Percentiles rank a stretch among this genome's conserved stretches.
Conservation (phyloP, 2,888 invertebrate species). For the Xestoiulus laeticollis region DNA sequence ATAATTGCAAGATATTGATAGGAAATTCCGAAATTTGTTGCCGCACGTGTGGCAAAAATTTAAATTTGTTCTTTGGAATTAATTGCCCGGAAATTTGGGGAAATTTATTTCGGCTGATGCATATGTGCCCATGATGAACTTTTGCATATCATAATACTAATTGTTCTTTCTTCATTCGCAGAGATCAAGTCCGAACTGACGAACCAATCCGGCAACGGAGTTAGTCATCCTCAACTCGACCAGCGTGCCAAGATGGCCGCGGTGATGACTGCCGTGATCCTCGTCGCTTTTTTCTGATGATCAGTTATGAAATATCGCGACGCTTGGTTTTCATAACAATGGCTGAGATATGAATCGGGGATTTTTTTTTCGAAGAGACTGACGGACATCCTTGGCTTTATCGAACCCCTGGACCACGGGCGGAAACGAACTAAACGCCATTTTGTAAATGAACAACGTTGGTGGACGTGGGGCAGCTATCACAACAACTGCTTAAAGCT, state of each 20-base stretch:
- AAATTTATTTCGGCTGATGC: too few relatives aligned
- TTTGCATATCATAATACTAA: background rate
- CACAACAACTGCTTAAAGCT: background rate
- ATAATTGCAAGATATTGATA: too few relatives aligned
- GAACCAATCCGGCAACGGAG: background rate
- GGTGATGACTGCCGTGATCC: constrained; percentile 46
- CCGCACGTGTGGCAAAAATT: too few relatives aligned
- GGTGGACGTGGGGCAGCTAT: background rate
- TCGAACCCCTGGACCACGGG: background rate
- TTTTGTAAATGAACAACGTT: background rate
- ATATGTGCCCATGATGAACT: too few relatives aligned
- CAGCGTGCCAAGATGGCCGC: constrained; percentile 48
- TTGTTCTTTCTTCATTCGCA: background rate
- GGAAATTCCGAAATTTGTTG: too few relatives aligned
- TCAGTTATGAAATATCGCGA: constrained; percentile 48
- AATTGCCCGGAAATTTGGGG: too few relatives aligned
- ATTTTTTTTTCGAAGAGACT: background rate
- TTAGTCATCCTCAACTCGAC: background rate
- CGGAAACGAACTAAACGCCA: background rate
- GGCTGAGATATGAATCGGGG: constrained; percentile 38
- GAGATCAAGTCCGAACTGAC: constrained; percentile 8
- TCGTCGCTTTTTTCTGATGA: constrained; percentile 53
- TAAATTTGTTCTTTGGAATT: too few relatives aligned
- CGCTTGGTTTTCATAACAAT: constrained; percentile 51
- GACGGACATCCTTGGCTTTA: background rate